phyloP scores from a whole-genome alignment of 1,140 invertebrate genomes.

The Drosophila santomea region DNA sequence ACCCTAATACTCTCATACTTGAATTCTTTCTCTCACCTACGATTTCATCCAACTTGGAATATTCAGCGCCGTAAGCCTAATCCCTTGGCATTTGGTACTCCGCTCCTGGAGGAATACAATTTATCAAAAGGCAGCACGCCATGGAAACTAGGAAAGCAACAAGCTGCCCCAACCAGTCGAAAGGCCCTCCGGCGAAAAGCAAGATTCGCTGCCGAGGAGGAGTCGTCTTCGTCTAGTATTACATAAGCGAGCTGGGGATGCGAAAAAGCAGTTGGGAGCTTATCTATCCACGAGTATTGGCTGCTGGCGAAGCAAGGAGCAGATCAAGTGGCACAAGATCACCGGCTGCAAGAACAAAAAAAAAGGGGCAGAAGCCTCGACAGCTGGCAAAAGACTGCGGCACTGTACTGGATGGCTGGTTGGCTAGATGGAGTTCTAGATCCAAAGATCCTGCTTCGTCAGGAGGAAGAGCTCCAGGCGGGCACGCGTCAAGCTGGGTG shows the following conservation, averaged over 20 bases:
- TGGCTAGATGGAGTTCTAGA: conserved; percentile 2
- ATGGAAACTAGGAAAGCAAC: conserved; percentile 21
- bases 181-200: conserved; percentile 39
- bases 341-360: conserved; percentile 22
- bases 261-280: conserved; percentile 34
- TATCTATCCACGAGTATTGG: conserved; percentile 44
- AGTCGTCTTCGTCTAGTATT: conserved; percentile 65
- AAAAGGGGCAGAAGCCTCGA: conserved; percentile 30
- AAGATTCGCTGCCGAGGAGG: conserved; percentile 42
- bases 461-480: conserved; percentile 45
- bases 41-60: too few species aligned
- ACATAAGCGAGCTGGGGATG: conserved; percentile 73
- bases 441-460: conserved; percentile 22
- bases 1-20: too few species aligned
- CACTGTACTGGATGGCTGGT: conserved; percentile 60
- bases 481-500: conserved; percentile 61
- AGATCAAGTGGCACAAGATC: conserved; percentile 76
- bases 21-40: too few species aligned
- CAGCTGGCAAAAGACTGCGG: conserved; percentile 78
- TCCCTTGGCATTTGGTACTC: conserved; percentile 11
- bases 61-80: not conserved
- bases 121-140: conserved; percentile 69
- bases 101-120: conserved; percentile 63
- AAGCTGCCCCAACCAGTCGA: conserved; percentile 35
- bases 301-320: conserved; percentile 46